Evolutionary conservation across 2,113 vertebrate species (phyloP), one percentile per base, ranked within the genome.

Genomic region (Lepisosteus oculatus): DNA sequence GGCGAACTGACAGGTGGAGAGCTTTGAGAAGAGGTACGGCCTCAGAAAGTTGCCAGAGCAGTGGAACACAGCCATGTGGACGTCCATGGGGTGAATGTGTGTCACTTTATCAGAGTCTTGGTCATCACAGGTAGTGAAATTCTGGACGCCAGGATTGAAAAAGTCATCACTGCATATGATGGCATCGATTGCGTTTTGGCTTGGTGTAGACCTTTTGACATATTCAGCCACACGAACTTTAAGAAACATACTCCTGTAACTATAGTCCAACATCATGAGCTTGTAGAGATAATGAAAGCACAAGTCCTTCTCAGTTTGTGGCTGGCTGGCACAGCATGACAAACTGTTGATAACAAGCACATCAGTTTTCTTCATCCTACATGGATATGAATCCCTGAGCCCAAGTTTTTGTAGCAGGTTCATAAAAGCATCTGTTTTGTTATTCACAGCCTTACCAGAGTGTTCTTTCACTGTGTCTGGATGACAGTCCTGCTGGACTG

Each of bases 1-100:
- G 0, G 84, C 85, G 61, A 86, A 85, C 0, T 85, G 87, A 75
- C 85, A 88, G 71, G 85, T 71, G 0, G 85, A 79, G 9, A 88
- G 77, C 70, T 88, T 89, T 9, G 55, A 78, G 0, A 68, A 43
- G 8, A 87, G 6, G 73, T 74, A 73, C 61, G 86, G 81, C 57
- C 80, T 81, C 64, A 74, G 65, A 75, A 87, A 84, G n/a, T 87
- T 66, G 45, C 88, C 78, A 0, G 85, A 77, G 0, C 85, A 88
- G 6, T 86, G 80, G 43, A 81, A 87, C 43, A 86, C 68, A 12
- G 79, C 82, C 82, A 87, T 86, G 63, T 84, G 80, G 65, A 83
- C 72, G 70, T 83, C 85, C 79, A 85, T 75, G 15, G 80, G 83
- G 67, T 85, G 78, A 72, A 83, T 69, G 2, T 69, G 62, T 29